Evolutionary conservation across 2,797 vertebrate species (phyloP), one percentile per base, ranked within the genome.

Genomic region (Hapalemur alaotrensis): DNA sequence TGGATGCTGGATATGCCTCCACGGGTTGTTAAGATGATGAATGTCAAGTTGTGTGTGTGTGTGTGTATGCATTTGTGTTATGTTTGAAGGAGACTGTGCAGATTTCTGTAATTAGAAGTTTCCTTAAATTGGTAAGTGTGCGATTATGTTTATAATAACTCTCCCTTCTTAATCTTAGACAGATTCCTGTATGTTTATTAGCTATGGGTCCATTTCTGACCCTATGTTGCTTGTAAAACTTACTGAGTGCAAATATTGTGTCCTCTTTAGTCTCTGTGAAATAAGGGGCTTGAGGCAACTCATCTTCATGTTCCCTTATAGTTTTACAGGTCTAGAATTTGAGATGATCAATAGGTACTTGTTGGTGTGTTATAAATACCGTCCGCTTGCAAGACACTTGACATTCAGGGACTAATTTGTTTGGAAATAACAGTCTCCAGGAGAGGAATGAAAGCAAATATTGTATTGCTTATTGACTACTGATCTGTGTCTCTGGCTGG

Each of bases 31-130:
- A 75, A 23, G 69, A 46, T 84, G 30, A 96, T 80, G 9, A 92
- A 95, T 86, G 57, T 22, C 35, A 22, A 17, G 48, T 28, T 54
- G 14, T 41, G 12, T 22, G 23, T 57, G 50, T 85, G 61, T 59
- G 59, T 25, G 32, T 82, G 67, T 70, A 35, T 75, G 41, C 50
- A 22, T 28, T 32, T 48, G n/a, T 28, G 35, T 50, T 43, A 50
- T 89, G 15, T 88, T 83, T 87, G 15, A 90, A 93, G 54, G 52
- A 86, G n/a, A 28, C 25, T 70, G 30, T 14, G 41, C 20, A 95
- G 81, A 67, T 89, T 65, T 93, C 78, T 30, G 1, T 87, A 87
- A 95, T 86, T 93, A 91, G 86, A 54, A 91, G 80, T 38, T 72
- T 18, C 32, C 86, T 91, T 46, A 67, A 87, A 38, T 50, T 85